Conservation (phyloP, 2,797 vertebrate species). For the Coilia nasus region DNA sequence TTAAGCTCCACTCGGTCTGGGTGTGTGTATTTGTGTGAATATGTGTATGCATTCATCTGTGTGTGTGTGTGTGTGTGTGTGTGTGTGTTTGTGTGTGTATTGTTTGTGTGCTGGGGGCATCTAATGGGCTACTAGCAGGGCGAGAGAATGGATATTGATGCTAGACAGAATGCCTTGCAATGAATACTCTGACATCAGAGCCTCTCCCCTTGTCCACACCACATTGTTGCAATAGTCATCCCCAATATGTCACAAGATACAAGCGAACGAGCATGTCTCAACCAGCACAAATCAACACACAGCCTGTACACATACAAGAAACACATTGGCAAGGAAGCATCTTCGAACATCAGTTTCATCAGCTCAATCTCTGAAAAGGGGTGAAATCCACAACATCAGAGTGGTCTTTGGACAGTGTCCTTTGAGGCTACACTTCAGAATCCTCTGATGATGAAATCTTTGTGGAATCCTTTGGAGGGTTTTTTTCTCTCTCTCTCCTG, state of each 20-base stretch:
- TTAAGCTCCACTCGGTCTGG: neutral
- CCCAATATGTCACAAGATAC: neutral
- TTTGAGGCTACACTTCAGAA: neutral
- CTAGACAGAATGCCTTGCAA: neutral
- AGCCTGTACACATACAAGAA: neutral
- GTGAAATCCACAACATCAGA: neutral
- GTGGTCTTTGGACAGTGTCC: neutral
- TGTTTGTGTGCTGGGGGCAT: neutral
- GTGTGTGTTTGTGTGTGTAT: neutral
- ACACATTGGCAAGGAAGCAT: neutral
- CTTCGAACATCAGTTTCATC: neutral
- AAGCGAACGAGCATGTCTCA: neutral
- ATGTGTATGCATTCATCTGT: neutral
- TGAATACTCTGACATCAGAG: neutral
- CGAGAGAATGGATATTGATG: neutral
- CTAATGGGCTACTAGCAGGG: neutral
- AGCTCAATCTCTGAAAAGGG: neutral
- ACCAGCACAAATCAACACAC: neutral
- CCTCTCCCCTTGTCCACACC: neutral
- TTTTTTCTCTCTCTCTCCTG: neutral
- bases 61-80: neutral
- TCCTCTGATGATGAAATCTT: neutral
- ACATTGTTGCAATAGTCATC: neutral
- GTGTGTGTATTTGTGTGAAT: constrained; percentile 7
- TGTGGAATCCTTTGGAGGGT: neutral